Evolutionary conservation across 2,113 vertebrate genomes (phyloP), one percentile per base, ranked within the genome.

Genomic region (Vimba vimba): DNA sequence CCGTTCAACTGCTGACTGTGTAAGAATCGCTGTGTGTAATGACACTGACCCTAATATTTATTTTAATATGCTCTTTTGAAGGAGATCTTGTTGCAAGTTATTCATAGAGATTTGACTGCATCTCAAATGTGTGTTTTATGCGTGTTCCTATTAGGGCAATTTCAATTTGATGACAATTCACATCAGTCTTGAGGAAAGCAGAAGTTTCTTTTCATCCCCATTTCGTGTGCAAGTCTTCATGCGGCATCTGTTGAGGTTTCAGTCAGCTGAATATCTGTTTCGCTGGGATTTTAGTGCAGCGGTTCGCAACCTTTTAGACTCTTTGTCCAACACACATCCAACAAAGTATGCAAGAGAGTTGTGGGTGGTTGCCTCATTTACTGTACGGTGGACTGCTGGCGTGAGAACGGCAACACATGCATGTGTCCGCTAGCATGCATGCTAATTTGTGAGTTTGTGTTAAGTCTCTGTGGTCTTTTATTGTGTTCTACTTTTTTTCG

Each of bases 181-280:
- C 4, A 45, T 17, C 3, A n/a, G 12, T 43, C 57, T 79, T 60
- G 12, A 25, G 21, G 23, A 62, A 79, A 62, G 77, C 55, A 79
- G 33, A 79, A 60, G 77, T 79, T 79, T 79, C 19, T 43, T 79
- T 43, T 25, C 33, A 10, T 79, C 33, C 23, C 36, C 57, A 43
- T n/a, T 79, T 79, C 1, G 23, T 23, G 1, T 62, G 36, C 77
- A 43, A 62, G 78, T 25, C 13, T 62, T 79, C 78, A 45, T 62
- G 78, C 57, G 15, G 8, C 23, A 79, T 73, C 39, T 45, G 69
- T 73, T 45, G 39, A 13, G 39, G 52, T 79, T 79, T 79, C 21
- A 60, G 10, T 39, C 33, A 17, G 21, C 77, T 79, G 6, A 79
- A 79, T 78, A 33, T 25, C 36, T 45, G 12, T 27, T 43, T n/a